Percentiles rank a stretch among this genome's conserved stretches.
Evolutionary conservation across 2,797 vertebrate genomes (phyloP).

Genomic region (Ibycter americanus): DNA sequence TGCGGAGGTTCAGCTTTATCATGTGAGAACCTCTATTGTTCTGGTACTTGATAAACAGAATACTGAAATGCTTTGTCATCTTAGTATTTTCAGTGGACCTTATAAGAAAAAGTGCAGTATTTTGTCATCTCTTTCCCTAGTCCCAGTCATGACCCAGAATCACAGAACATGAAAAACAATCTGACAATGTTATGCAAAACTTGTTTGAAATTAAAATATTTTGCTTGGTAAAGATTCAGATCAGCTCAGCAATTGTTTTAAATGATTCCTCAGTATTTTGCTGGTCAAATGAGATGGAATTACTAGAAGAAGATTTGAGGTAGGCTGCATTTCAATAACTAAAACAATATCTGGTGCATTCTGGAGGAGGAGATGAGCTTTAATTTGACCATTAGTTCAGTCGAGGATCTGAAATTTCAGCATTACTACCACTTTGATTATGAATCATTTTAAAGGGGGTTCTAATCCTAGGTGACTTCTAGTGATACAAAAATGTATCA

Average conservation of each 20-base stretch:
- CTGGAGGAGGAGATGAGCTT: neutral
- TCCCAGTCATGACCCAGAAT: neutral
- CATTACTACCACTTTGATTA: neutral
- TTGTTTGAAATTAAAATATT: neutral
- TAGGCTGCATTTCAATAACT: neutral
- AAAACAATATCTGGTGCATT: neutral
- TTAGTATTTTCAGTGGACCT: neutral
- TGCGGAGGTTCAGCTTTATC: neutral
- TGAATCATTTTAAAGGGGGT: neutral
- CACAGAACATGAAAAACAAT: neutral
- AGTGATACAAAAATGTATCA: neutral
- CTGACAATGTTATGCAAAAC: neutral
- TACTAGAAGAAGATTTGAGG: neutral
- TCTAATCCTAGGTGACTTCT: neutral
- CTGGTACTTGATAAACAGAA: neutral
- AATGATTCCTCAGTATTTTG: neutral
- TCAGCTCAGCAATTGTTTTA: neutral
- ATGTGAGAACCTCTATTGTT: neutral
- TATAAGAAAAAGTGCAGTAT: neutral
- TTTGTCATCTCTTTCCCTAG: neutral
- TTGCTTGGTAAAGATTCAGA: neutral
- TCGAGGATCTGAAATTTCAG: neutral
- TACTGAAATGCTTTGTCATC: neutral
- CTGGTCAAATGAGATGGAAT: neutral
- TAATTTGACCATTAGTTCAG: neutral